These are phyloP conservation scores for Lutraria lutraria DNA, from an alignment of 2,888 invertebrate genomes.

Conservation along the genomic window DNA sequence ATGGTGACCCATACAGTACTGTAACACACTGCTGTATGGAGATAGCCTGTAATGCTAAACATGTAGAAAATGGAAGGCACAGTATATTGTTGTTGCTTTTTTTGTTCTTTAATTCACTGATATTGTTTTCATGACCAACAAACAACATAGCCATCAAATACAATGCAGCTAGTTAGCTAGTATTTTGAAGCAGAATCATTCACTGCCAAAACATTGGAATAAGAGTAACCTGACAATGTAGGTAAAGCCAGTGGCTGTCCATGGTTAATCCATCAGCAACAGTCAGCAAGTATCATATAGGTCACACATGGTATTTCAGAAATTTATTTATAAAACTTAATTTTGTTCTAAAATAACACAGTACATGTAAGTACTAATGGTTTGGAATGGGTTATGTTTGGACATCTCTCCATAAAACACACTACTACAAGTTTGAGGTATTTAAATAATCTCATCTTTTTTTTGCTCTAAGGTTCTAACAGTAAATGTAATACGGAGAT, in stretches of 20 bases:
- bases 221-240: background rate
- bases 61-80: too few species aligned
- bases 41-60: background rate
- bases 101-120: too few species aligned
- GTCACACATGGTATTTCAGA: background rate
- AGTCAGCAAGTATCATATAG: background rate
- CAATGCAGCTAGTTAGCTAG: background rate
- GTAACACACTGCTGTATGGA: background rate
- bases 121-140: too few species aligned
- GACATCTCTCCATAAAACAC: slow-evolving; percentile 9
- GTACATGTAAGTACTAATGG: background rate
- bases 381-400: slow-evolving; percentile 19
- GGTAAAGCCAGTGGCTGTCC: background rate
- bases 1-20: background rate
- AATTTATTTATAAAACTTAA: background rate
- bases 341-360: background rate
- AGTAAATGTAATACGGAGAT: slow-evolving; percentile 35
- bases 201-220: background rate
- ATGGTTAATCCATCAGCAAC: background rate
- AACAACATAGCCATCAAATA: too few species aligned
- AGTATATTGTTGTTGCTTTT: too few species aligned
- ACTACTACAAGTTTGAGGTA: slow-evolving; percentile 44
- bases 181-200: background rate
- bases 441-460: slow-evolving; percentile 44
- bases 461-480: slow-evolving; percentile 34